Base-by-base conservation (phyloP, 2,888 invertebrate genomes). In the Automeris io region DNA sequence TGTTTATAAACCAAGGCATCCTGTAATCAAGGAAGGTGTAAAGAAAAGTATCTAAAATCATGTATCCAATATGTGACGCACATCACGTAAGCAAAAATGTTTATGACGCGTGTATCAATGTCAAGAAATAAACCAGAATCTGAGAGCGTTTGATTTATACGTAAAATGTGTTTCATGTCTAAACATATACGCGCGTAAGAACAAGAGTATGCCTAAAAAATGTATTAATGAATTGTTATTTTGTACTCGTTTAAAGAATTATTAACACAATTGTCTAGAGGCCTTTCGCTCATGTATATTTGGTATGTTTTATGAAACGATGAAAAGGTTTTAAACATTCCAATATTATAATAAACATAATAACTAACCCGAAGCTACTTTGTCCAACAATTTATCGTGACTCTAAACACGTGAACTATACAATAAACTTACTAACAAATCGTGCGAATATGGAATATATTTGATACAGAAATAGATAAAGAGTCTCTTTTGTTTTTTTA, bases 21-120 rank as follows among this genome's bases (percentile, higher is more conserved):
- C 7, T 13, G 11, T 25, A n/a, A 29, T 16, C 29, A 16, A 29
- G 13, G 16, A 16, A 2, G 16, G 7, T 29, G 13, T 7, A 29
- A 6, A 5, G 6, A 19, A n/a, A 29, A 8, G 29, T n/a, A 29
- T 29, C 13, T 29, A 29, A 29, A 16, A 29, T 16, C 8, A 16
- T 16, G 29, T 29, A 29, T 16, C n/a, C 29, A 29, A 29, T 29
- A 16, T 16, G 29, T 29, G 29, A 29, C 29, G 29, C 29, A 16
- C 29, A 29, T 29, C 29, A 29, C 29, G 29, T 29, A 29, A 29
- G 29, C 29, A 16, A 29, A 29, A 29, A 29, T 29, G 16, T 29
- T 29, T 29, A 29, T 29, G 29, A 29, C 29, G 29, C 29, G 29
- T 29, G 29, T 29, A 16, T 26, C 26, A 13, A 13, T 29, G 29